Conservation (phyloP, 1,140 invertebrate genomes). For the Copidosoma floridanum region DNA sequence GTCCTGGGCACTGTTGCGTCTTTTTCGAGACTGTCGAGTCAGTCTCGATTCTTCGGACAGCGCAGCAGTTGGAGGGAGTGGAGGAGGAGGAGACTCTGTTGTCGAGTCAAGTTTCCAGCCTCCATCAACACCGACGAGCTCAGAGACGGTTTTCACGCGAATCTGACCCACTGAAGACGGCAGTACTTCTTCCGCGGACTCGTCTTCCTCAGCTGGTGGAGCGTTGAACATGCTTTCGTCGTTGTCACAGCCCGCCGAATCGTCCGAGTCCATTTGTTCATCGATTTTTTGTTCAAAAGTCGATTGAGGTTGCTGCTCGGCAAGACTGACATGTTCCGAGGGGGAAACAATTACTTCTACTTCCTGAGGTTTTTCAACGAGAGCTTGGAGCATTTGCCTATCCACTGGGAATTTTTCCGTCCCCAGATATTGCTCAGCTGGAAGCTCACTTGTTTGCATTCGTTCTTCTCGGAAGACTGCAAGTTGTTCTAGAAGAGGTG, state of each 20-base stretch:
- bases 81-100: slow-evolving; percentile 34
- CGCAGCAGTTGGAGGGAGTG: slow-evolving; percentile 11
- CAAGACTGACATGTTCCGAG: no score
- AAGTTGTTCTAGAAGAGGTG: background rate
- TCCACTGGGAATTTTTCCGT: background rate
- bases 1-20: slow-evolving; percentile 46
- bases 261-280: slow-evolving; percentile 33
- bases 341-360: background rate
- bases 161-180: background rate
- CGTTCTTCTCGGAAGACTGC: background rate
- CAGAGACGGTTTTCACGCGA: slow-evolving; percentile 45
- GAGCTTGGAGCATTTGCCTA: background rate
- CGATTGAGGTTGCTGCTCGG: background rate
- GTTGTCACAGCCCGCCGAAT: slow-evolving; percentile 42
- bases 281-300: slow-evolving; percentile 29
- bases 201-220: slow-evolving; percentile 34
- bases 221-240: slow-evolving; percentile 42
- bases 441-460: background rate
- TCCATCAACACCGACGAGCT: slow-evolving; percentile 38
- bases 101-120: slow-evolving; percentile 46
- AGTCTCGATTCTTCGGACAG: background rate
- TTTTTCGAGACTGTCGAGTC: slow-evolving; percentile 40
- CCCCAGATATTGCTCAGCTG: background rate
- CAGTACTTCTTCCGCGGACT: slow-evolving; percentile 32
- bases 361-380: background rate